Evolutionary conservation across 2,113 vertebrate genomes (phyloP).

Genomic region (Struthidea cinerea): DNA sequence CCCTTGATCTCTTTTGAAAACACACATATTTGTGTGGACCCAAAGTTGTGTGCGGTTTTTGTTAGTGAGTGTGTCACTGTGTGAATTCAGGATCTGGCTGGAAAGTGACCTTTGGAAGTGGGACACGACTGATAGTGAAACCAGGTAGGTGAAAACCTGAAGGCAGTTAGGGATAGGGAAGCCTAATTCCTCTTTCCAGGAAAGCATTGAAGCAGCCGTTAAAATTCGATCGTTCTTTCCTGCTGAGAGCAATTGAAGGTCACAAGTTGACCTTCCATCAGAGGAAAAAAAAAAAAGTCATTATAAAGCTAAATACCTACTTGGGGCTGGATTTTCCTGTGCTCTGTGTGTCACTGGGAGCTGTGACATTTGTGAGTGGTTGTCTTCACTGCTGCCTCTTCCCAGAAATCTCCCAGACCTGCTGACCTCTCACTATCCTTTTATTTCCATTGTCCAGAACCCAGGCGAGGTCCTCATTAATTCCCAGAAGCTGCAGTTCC

Average conservation of each 20-base stretch:
- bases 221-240: not conserved
- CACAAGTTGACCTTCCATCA: not conserved
- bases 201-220: not conserved
- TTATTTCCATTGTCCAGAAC: not conserved
- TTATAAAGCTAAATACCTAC: conserved; percentile 27
- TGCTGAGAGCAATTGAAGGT: not conserved
- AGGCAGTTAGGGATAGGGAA: not conserved
- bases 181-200: not conserved
- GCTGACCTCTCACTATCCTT: not conserved
- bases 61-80: not conserved
- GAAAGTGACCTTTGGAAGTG: conserved; percentile 3
- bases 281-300: not conserved
- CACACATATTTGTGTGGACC: not conserved
- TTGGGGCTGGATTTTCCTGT: not conserved
- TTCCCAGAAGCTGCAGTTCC: not conserved
- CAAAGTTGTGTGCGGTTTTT: not conserved
- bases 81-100: not conserved
- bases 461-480: not conserved
- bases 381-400: not conserved
- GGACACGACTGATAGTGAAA: not conserved
- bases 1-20: not conserved
- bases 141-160: not conserved
- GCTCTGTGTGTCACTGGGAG: not conserved
- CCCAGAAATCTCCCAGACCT: not conserved
- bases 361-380: fast-evolving